Base-by-base conservation (phyloP, 2,888 invertebrate genomes). In the Candidula unifasciata region DNA sequence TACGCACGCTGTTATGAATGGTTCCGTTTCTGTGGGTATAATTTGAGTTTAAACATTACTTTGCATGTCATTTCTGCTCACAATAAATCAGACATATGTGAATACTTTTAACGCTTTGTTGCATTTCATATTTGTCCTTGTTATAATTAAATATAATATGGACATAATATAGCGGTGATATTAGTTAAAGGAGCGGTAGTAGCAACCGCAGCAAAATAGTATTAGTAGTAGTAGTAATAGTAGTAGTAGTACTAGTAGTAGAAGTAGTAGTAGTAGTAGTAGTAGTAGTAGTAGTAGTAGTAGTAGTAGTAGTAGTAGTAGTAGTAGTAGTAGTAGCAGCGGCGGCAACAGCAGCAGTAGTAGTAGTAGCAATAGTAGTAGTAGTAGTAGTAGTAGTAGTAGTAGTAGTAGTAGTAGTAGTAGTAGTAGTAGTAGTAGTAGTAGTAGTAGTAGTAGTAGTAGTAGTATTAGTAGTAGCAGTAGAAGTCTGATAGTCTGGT, bases 261-360 rank as follows among this genome's bases (percentile, higher is more conserved):
- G 52, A 54, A 77, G 77, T 52, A 57, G 77, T 52, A 52, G 77
- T 52, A 77, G 77, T 77, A 77, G 77, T 52, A 77, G 77, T 52
- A 52, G 77, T 52, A 77, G 77, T 54, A 77, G 77, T n/a, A 77
- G 77, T n/a, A 52, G 54, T 54, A 54, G 77, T 77, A 77, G 77
- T 52, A 52, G 77, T 77, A 77, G 77, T 77, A 77, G 77, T 77
- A 77, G 77, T 54, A n/a, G 52, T 33, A 33, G 35, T 73, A 30
- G 33, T 35, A 33, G 35, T 44, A 44, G 44, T 44, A 44, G 44
- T 44, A 44, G 44, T 44, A 44, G 44, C 0, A 44, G 44, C 13
- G 13, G 44, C 8, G 13, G 44, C 1, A 44, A 13, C 44, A 44
- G 44, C 44, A 44, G 44, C 24, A 30, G 24, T 73, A 6, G 33